A percentile compares a stretch with the other conserved stretches of the same genome.
phyloP scores from a whole-genome alignment of 2,888 invertebrate genomes.

The Luperina testacea region DNA sequence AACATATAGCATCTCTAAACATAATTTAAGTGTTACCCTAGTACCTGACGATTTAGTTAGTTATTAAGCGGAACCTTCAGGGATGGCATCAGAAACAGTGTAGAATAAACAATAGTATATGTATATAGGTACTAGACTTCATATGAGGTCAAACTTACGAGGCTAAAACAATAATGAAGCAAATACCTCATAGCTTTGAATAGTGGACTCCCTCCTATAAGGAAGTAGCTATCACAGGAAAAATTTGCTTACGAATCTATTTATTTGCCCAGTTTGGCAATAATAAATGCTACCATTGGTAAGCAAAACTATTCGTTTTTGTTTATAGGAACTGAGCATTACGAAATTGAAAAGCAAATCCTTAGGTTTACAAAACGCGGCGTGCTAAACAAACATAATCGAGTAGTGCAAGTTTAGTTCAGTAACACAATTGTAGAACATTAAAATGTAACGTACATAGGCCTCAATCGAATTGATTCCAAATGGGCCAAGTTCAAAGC shows the following conservation, averaged over 20 bases:
- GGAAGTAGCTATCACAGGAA: neutral
- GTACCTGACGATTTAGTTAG: neutral
- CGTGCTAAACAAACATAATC: neutral
- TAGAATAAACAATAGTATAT: neutral
- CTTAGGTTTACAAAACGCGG: neutral
- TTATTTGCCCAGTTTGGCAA: neutral
- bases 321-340: neutral
- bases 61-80: neutral
- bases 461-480: slow-evolving; percentile 2
- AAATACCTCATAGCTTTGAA: neutral
- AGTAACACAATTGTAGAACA: neutral
- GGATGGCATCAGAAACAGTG: neutral
- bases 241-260: neutral
- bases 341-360: neutral
- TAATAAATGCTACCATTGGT: neutral
- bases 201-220: neutral
- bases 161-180: neutral
- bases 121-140: neutral
- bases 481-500: slow-evolving; percentile 23
- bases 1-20: neutral
- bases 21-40: neutral
- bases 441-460: slow-evolving; percentile 1
- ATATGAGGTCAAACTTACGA: neutral
- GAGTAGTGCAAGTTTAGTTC: neutral
- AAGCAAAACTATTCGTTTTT: neutral